Base-by-base conservation (phyloP, 2,113 vertebrate species). In the Dascyllus trimaculatus region DNA sequence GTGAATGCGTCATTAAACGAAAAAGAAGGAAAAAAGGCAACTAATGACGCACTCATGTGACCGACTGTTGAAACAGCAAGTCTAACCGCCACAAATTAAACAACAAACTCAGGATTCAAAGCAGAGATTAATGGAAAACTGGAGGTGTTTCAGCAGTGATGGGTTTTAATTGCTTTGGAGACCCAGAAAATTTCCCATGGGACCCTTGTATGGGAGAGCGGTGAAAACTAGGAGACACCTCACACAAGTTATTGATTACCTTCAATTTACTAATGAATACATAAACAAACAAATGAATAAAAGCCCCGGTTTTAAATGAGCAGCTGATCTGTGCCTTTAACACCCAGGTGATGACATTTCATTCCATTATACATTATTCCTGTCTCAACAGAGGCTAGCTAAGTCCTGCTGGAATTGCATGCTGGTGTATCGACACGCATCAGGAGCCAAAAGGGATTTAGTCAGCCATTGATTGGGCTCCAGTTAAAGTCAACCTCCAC, bases 401-500 rank as follows among this genome's bases (percentile, higher is more conserved):
- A 35, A 35, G 71, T 75, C 38, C 26, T 14, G 7, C 70, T 38
- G 49, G 58, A 73, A 61, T 54, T 29, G n/a, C 25, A 45, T 38
- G 10, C 49, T 32, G 9, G 51, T 35, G 32, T 75, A 59, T 58
- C 53, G 81, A 72, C 49, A 51, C 7, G 11, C 18, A 29, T 46
- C 54, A 56, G 57, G 19, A 35, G 71, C 11, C 18, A 17, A 10
- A 8, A 24, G 2, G 59, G 71, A 78, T 78, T 67, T 29, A 38
- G 61, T 63, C 35, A 58, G 18, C 18, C 40, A 79, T 75, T 1
- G 63, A 77, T 86, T 82, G 1, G 13, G 40, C 58, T 66, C 48
- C n/a, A 53, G 48, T 46, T 56, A 18, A 58, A 29, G 56, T 32
- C 49, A 38, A 24, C 48, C 57, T 43, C 17, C 43, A 25, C 17